These are phyloP conservation scores for Sycophila texana DNA, from an alignment of 2,888 invertebrate genomes.

Conservation along the genomic window DNA sequence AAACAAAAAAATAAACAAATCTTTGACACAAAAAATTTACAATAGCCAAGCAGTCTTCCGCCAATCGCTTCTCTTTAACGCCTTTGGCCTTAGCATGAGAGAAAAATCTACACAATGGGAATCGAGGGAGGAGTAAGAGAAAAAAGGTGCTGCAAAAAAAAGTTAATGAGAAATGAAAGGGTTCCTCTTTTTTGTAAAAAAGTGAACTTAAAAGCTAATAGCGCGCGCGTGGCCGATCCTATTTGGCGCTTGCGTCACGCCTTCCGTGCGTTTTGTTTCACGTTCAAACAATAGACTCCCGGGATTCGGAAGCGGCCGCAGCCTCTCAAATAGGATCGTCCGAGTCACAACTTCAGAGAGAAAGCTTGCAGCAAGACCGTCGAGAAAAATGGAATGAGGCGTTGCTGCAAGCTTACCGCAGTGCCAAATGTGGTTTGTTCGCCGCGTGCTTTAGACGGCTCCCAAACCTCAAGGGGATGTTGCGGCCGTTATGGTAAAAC, in stretches of 20 bases:
- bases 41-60: constrained; percentile 71
- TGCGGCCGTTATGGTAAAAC: constrained; percentile 22
- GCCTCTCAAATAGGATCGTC: constrained; percentile 48
- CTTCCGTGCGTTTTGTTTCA: no score
- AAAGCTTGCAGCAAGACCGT: constrained; percentile 50
- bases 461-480: constrained; percentile 46
- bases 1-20: constrained; percentile 44
- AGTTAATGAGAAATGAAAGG: constrained; percentile 61
- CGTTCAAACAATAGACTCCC: no score
- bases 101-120: constrained; percentile 57
- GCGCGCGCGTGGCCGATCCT: constrained; percentile 70
- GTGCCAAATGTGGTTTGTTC: constrained; percentile 52
- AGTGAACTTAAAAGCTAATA: constrained; percentile 64
- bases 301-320: no score
- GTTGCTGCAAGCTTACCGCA: constrained; percentile 48
- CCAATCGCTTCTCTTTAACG: constrained; percentile 58
- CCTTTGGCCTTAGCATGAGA: constrained; percentile 54
- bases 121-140: constrained; percentile 56
- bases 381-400: constrained; percentile 23
- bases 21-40: constrained; percentile 48
- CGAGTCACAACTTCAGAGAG: constrained; percentile 39
- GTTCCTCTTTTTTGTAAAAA: constrained; percentile 54
- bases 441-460: constrained; percentile 37
- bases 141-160: constrained; percentile 62
- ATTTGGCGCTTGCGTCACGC: constrained; percentile 46